These are phyloP conservation scores for Erebia ligea DNA, from an alignment of 2,888 invertebrate species.

Conservation along the genomic window DNA sequence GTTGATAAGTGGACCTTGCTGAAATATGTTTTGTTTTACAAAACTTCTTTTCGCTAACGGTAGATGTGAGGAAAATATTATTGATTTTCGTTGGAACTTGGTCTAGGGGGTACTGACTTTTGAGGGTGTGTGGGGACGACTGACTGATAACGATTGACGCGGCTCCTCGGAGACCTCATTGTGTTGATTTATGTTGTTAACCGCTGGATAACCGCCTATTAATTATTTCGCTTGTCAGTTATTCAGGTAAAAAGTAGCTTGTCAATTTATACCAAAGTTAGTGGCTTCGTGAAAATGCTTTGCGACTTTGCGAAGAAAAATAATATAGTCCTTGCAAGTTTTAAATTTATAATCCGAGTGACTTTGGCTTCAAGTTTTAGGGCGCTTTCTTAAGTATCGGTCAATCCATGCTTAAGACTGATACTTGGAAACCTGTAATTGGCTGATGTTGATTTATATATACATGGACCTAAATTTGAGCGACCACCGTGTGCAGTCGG, in stretches of 20 bases:
- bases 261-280: conserved; percentile 15
- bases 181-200: conserved; percentile 57
- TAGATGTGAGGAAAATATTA: background rate
- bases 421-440: no score
- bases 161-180: conserved; percentile 54
- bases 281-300: background rate
- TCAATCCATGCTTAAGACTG: no score
- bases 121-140: conserved; percentile 44
- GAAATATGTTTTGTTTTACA: background rate
- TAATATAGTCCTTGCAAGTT: no score
- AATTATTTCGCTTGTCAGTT: conserved; percentile 20
- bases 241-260: conserved; percentile 10
- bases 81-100: background rate
- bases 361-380: no score
- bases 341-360: no score
- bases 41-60: background rate
- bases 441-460: no score
- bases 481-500: no score
- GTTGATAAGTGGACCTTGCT: background rate
- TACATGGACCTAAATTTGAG: no score
- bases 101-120: conserved; percentile 26
- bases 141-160: conserved; percentile 53
- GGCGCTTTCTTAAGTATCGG: no score
- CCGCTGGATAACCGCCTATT: conserved; percentile 24
- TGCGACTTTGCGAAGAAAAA: background rate